Percentiles rank a stretch among this genome's conserved stretches.
Conservation (phyloP, 2,797 vertebrate species). For the Neoniphon sammara region DNA sequence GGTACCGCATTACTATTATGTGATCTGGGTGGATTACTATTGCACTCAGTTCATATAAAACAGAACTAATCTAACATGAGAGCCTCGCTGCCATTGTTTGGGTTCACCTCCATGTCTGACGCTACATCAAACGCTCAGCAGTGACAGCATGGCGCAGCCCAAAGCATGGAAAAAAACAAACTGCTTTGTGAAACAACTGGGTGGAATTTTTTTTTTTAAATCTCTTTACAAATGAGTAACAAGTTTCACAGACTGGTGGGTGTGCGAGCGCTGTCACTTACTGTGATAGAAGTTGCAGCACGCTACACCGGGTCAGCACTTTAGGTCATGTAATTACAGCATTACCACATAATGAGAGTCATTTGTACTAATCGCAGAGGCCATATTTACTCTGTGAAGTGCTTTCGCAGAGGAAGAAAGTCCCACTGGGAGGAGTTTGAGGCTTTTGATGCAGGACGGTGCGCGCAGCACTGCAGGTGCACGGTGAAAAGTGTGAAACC, state of each 20-base stretch:
- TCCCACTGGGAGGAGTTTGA: slow-evolving; percentile 20
- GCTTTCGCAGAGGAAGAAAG: slow-evolving; percentile 25
- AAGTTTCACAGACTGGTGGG: slow-evolving; percentile 36
- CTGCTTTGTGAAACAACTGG: slow-evolving; percentile 24
- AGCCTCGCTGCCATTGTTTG: slow-evolving; percentile 59
- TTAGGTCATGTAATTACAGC: slow-evolving; percentile 64
- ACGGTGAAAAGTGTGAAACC: neutral
- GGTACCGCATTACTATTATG: slow-evolving; percentile 77
- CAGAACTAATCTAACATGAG: slow-evolving; percentile 66
- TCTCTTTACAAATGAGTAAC: slow-evolving; percentile 55
- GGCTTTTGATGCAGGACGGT: slow-evolving; percentile 14
- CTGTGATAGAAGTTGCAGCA: slow-evolving; percentile 34
- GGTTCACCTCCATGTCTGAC: slow-evolving; percentile 64
- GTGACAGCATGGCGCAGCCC: slow-evolving; percentile 42
- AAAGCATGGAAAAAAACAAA: slow-evolving; percentile 9
- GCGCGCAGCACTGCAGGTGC: slow-evolving; percentile 56
- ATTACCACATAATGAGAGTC: slow-evolving; percentile 75
- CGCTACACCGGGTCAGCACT: slow-evolving; percentile 34
- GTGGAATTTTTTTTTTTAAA: too few species aligned
- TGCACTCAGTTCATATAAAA: slow-evolving; percentile 77
- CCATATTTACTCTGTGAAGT: slow-evolving; percentile 51
- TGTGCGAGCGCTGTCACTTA: slow-evolving; percentile 54
- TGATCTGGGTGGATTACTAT: slow-evolving; percentile 76
- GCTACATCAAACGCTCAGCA: slow-evolving; percentile 37
- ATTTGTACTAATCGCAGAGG: slow-evolving; percentile 67